phyloP scores from a whole-genome alignment of 2,797 vertebrate genomes.

The Acrocephalus scirpaceus region DNA sequence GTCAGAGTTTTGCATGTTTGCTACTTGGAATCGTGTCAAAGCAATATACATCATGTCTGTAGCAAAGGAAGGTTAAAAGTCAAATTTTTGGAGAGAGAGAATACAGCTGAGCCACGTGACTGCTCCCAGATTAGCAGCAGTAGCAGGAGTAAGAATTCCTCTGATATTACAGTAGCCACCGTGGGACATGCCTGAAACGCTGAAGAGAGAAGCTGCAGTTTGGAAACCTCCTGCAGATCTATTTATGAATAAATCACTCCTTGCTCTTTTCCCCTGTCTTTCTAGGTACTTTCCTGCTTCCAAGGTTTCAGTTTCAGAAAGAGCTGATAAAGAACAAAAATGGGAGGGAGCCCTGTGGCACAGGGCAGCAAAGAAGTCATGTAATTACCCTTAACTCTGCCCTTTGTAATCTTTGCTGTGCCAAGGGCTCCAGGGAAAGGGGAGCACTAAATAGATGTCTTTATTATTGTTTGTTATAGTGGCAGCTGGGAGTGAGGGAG shows the following conservation, averaged over 20 bases:
- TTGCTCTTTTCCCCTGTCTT: not conserved
- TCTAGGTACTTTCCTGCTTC: not conserved
- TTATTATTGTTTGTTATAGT: not conserved
- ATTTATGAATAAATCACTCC: not conserved
- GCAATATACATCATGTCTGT: slow-evolving; percentile 60
- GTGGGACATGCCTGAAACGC: slow-evolving; percentile 38
- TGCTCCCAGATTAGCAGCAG: slow-evolving; percentile 65
- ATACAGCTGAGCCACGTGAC: slow-evolving; percentile 15
- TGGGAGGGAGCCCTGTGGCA: not conserved
- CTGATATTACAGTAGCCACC: slow-evolving; percentile 60
- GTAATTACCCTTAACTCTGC: not conserved
- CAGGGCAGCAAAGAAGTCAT: not conserved
- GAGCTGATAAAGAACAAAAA: not conserved
- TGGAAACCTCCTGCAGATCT: not conserved
- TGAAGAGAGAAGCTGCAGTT: not conserved
- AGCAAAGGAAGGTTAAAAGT: slow-evolving; percentile 64
- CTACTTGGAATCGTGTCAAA: slow-evolving; percentile 57
- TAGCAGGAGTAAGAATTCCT: slow-evolving; percentile 61
- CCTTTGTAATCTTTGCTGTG: not conserved
- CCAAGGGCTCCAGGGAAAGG: not conserved
- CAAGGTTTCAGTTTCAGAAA: not conserved
- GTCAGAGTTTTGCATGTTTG: slow-evolving; percentile 49
- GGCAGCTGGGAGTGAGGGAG: not conserved
- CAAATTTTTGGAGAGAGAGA: slow-evolving; percentile 64
- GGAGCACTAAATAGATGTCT: not conserved